Percentiles rank a stretch among this genome's conserved stretches.
These are phyloP conservation scores for Psittacula echo DNA, from an alignment of 2,797 vertebrate species.

Conservation along the genomic window DNA sequence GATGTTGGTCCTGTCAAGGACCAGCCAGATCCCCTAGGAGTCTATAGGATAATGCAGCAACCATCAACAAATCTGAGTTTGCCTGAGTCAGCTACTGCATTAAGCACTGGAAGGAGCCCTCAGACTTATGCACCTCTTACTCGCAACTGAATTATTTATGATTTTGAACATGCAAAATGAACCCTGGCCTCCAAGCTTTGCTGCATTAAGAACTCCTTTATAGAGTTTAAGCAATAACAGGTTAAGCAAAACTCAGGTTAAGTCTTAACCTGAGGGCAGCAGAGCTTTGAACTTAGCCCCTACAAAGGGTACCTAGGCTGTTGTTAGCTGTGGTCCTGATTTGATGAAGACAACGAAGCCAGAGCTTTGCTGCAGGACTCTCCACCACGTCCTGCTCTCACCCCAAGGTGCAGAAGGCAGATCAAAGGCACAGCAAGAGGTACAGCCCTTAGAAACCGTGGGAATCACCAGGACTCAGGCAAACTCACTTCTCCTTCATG, in stretches of 20 bases:
- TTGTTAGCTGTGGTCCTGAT: neutral
- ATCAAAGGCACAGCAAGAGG: conserved; percentile 4
- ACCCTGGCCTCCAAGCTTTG: neutral
- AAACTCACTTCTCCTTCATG: neutral
- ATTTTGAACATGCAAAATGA: neutral
- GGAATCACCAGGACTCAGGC: neutral
- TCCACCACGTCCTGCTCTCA: neutral
- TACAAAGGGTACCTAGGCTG: neutral
- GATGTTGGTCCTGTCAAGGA: neutral
- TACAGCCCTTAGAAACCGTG: neutral
- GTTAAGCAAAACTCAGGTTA: neutral
- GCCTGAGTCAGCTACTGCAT: neutral
- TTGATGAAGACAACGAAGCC: neutral
- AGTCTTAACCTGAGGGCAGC: neutral
- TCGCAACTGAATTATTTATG: conserved; percentile 21
- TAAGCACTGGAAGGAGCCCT: neutral
- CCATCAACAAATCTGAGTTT: neutral
- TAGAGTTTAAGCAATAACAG: neutral
- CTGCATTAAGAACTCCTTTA: neutral
- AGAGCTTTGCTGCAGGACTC: neutral
- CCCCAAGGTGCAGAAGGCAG: neutral
- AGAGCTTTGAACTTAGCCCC: neutral
- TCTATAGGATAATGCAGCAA: neutral
- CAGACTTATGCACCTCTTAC: neutral
- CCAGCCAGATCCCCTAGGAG: neutral